Evolutionary conservation across 2,888 invertebrate genomes (phyloP).

Genomic region (Heliconius erato): DNA sequence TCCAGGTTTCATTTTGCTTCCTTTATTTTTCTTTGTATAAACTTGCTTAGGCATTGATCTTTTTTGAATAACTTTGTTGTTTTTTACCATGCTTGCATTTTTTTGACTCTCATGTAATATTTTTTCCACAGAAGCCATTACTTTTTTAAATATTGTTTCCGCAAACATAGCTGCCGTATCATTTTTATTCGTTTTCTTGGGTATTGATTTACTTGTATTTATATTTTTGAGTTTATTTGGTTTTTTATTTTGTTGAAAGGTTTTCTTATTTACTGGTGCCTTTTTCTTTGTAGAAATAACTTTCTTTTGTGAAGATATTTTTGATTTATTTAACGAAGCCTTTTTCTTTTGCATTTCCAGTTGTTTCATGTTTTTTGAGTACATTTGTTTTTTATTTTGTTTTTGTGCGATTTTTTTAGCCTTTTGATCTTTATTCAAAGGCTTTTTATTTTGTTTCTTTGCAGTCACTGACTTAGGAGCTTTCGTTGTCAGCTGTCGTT

Average conservation of each 20-base stretch:
- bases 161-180: conserved; percentile 53
- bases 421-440: conserved; percentile 20
- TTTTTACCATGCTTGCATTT: conserved; percentile 42
- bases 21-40: conserved; percentile 44
- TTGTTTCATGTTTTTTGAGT: conserved; percentile 29
- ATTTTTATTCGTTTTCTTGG: conserved; percentile 41
- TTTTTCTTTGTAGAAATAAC: conserved; percentile 42
- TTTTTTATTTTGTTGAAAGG: conserved; percentile 54
- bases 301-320: conserved; percentile 41
- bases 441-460: conserved; percentile 35
- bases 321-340: conserved; percentile 28
- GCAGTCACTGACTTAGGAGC: conserved; percentile 29
- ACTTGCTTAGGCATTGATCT: conserved; percentile 52
- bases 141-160: conserved; percentile 59
- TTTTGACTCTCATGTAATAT: conserved; percentile 57
- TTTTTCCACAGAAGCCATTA: conserved; percentile 61
- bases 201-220: conserved; percentile 39
- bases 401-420: conserved; percentile 30
- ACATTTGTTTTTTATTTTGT: conserved; percentile 19
- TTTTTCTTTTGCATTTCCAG: conserved; percentile 30
- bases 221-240: conserved; percentile 48
- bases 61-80: conserved; percentile 51
- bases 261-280: conserved; percentile 40
- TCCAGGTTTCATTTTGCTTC: conserved; percentile 51
- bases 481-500: conserved; percentile 35